Percentiles rank a stretch among this genome's conserved stretches.
phyloP scores from a whole-genome alignment of 2,888 invertebrate genomes.

The Torymus aiolomorphi region DNA sequence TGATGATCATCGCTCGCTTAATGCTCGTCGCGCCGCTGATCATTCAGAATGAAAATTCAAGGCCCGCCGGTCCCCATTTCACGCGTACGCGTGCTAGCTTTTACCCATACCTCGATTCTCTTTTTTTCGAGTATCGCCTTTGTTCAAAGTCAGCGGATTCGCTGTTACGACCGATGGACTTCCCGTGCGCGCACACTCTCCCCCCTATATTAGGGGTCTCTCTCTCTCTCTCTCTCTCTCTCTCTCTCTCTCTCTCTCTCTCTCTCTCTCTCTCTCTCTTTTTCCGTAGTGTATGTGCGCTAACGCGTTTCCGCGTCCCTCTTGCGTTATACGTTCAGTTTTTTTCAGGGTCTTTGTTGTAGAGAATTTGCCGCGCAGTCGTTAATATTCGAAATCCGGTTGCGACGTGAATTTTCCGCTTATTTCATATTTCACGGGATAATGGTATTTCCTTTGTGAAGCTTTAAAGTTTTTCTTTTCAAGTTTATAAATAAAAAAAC shows the following conservation, averaged over 20 bases:
- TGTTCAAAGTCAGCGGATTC: constrained; percentile 46
- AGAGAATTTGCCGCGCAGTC: neutral
- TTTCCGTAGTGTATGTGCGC: neutral
- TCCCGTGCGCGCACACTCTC: constrained; percentile 15
- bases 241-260: constrained; percentile 7
- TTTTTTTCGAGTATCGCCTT: constrained; percentile 38
- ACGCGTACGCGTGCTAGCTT: constrained; percentile 15
- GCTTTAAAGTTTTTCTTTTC: neutral
- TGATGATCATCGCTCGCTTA: constrained; percentile 38
- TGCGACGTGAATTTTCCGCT: neutral
- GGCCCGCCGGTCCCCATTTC: constrained; percentile 46
- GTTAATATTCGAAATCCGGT: constrained; percentile 20
- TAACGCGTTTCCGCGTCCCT: neutral
- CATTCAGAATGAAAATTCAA: constrained; percentile 63
- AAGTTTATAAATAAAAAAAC: too few species aligned
- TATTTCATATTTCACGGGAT: neutral
- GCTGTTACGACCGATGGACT: constrained; percentile 58
- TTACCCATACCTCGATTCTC: constrained; percentile 20
- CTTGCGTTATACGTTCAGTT: too few species aligned
- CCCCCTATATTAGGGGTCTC: neutral
- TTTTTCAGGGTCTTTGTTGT: constrained; percentile 8
- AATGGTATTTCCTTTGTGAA: neutral
- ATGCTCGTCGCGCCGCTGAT: constrained; percentile 60
- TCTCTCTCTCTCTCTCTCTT: neutral
- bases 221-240: too few species aligned